Conservation (phyloP, 2,113 vertebrate genomes). For the Pica pica region DNA sequence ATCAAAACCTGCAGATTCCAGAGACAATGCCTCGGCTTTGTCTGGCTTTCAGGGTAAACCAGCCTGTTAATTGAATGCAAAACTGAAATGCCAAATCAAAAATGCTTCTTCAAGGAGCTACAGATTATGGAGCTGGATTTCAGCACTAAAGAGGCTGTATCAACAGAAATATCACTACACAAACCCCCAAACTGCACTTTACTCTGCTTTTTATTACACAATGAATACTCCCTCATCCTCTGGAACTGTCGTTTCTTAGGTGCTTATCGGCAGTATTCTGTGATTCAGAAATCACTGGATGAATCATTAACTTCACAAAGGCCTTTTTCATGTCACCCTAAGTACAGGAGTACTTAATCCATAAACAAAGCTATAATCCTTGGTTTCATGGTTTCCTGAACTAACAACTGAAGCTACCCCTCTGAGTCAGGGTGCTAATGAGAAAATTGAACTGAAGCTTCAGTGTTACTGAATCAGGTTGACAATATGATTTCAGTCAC, state of each 20-base stretch:
- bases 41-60: neutral
- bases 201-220: neutral
- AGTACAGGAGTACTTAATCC: neutral
- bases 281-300: neutral
- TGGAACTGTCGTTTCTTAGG: neutral
- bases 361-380: neutral
- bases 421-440: neutral
- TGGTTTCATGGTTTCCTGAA: neutral
- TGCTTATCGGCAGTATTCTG: neutral
- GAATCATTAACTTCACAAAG: constrained; percentile 7
- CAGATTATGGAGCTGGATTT: neutral
- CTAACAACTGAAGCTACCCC: neutral
- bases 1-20: neutral
- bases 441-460: neutral
- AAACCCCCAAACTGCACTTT: neutral
- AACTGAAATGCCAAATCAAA: neutral
- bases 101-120: neutral
- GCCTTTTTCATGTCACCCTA: neutral
- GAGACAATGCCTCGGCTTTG: neutral
- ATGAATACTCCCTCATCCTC: neutral
- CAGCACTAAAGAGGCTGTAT: neutral
- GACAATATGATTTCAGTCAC: neutral
- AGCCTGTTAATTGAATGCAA: neutral
- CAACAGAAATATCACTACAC: neutral
- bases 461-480: neutral